Evolutionary conservation across 2,113 vertebrate genomes (phyloP), one percentile per base, ranked within the genome.

Genomic region (Seriola dumerili): DNA sequence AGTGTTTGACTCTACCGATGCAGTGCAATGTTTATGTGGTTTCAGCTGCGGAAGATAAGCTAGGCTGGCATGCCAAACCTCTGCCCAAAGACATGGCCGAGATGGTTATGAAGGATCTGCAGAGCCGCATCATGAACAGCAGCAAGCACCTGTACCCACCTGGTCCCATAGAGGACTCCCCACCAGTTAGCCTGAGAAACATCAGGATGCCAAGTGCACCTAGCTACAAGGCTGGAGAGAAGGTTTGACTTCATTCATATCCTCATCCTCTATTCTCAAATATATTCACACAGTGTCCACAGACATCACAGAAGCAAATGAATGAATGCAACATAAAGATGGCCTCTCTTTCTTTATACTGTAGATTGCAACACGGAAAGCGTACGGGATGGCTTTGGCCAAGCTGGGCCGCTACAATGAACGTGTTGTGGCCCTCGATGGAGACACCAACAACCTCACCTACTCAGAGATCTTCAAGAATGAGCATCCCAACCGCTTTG

Each of bases 401-500:
- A 99, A 99, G 81, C 81, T 99, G 85, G 97, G 97, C 62, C 96
- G 97, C 2, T 96, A 95, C 86, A 97, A 96, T 0, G 95, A 99
- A 19, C 96, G 96, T 4, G 92, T 99, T 25, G 94, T 99, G 34
- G 98, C 96, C 76, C 91, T 99, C 72, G 97, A 99, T 12, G 97
- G 97, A 1, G 97, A 99, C 91, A 98, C 97, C 19, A 99, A 99
- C 91, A 99, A 99, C 84, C 97, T 97, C 72, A 99, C 97, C 87
- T 99, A 95, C 92, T 96, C 97, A 0, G 97, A 99, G 17, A 90
- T 98, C 70, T 99, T 99, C 86, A 99, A 96, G 92, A 98, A 99
- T 65, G 97, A 98, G 46, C 96, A 98, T 72, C 97, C 98, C 2
- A 95, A 92, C 83, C 97, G 97, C 73, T 99, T 96, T 91, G 96